These are phyloP conservation scores for Notiomystis cincta DNA, from an alignment of 2,113 vertebrate species.

Conservation along the genomic window DNA sequence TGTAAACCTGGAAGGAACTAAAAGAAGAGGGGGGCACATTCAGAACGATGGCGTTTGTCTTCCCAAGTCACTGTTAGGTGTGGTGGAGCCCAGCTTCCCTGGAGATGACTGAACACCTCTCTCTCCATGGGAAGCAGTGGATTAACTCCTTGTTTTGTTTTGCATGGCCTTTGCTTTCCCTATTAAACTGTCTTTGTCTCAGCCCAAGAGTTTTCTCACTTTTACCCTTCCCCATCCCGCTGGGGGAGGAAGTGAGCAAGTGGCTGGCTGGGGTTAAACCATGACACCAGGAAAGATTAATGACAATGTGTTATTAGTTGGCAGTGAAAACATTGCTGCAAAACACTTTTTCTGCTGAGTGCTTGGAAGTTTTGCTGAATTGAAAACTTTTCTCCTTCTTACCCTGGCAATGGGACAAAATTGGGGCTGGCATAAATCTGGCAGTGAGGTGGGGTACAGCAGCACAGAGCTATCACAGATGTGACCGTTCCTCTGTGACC, in stretches of 20 bases:
- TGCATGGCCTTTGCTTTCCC: not conserved
- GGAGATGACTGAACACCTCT: not conserved
- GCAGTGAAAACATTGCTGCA: not conserved
- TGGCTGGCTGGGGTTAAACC: not conserved
- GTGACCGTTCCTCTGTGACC: not conserved
- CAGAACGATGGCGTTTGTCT: not conserved
- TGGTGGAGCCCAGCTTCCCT: not conserved
- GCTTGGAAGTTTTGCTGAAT: not conserved
- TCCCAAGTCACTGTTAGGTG: rapidly evolving
- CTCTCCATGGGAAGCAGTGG: not conserved
- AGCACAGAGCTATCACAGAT: not conserved
- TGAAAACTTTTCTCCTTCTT: not conserved
- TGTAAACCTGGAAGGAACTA: not conserved
- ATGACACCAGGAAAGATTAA: not conserved
- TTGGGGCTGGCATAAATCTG: not conserved
- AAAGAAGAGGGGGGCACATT: rapidly evolving
- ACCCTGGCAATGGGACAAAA: not conserved
- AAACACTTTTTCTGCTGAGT: not conserved
- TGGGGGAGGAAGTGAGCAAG: not conserved
- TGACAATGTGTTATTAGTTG: not conserved
- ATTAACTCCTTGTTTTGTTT: not conserved
- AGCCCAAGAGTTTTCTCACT: not conserved
- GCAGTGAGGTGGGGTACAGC: not conserved
- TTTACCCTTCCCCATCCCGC: not conserved
- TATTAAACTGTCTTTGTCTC: not conserved